These are phyloP conservation scores for Dorcus hopei DNA, from an alignment of 2,888 invertebrate species.

Conservation along the genomic window DNA sequence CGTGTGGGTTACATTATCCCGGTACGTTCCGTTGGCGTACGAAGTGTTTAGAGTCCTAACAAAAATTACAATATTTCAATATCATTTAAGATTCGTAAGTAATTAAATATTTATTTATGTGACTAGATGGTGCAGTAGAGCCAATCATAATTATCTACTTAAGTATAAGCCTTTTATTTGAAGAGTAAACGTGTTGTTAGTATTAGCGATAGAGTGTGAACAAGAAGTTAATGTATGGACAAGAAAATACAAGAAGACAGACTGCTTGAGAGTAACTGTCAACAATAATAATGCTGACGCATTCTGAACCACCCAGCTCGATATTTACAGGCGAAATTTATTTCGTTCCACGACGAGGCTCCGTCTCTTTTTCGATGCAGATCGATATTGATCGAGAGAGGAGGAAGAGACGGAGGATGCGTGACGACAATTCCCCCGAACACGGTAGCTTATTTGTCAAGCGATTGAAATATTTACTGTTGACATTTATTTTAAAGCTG, in stretches of 20 bases:
- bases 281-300: conserved; percentile 15
- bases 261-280: conserved; percentile 14
- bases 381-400: conserved; percentile 14
- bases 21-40: no score
- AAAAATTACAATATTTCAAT: no score
- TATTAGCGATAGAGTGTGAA: conserved; percentile 19
- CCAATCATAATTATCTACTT: conserved; percentile 18
- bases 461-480: conserved; percentile 25
- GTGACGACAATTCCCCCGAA: conserved; percentile 7
- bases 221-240: conserved; percentile 20
- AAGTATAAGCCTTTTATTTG: conserved; percentile 19
- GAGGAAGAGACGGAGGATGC: conserved; percentile 4
- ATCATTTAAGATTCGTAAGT: no score
- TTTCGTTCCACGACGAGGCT: conserved; percentile 7
- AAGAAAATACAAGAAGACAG: conserved; percentile 17
- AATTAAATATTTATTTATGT: conserved; percentile 11
- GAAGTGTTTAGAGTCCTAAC: no score
- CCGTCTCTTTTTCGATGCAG: conserved; percentile 7
- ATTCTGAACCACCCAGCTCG: conserved; percentile 13
- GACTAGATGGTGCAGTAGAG: conserved; percentile 7
- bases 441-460: conserved; percentile 26
- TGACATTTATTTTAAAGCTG: conserved; percentile 21
- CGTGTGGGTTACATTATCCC: no score
- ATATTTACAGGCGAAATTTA: conserved; percentile 15
- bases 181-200: conserved; percentile 19